Base-by-base conservation (phyloP, 2,888 invertebrate species). In the Unio delphinus region DNA sequence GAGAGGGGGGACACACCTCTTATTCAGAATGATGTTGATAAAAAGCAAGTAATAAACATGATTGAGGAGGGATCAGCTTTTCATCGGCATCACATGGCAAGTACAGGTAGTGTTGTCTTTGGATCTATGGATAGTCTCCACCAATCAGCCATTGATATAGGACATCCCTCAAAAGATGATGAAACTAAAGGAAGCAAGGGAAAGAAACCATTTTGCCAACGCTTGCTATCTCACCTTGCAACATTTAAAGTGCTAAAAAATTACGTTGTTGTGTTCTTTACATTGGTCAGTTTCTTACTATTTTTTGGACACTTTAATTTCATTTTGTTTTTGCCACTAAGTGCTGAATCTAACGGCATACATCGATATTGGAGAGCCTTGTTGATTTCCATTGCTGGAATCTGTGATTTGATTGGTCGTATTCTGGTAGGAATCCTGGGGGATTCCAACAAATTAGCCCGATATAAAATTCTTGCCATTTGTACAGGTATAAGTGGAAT, bases 291-390 rank as follows among this genome's bases (percentile, higher is more conserved):
- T 61, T 85, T 86, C 65, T 67, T 84, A 3, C 65, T 76, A 20
- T 86, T 86, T 63, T 83, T 85, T 65, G 86, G 86, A 23, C 82
- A 83, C 73, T 85, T 86, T 67, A 86, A 84, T 64, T 84, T 84
- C 58, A 79, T 86, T 55, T 58, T 85, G 4, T 85, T 86, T 70
- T 74, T 86, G 72, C 85, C 86, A 1, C 56, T 73, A 11, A 74
- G 80, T 58, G 80, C 79, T 8, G 34, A 26, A 7, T 67, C 68
- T 8, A 69, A 76, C 56, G 82, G 80, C 18, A 79, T 83, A 20
- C 64, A 68, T 4, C 74, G 77, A 20, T 83, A 80, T 66, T 72
- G 83, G 17, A 82, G 77, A 61, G 85, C 86, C 4, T 65, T 74
- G 61, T 71, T 86, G 18, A 80, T 86, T 1, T 86, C 86, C 5